phyloP scores from a whole-genome alignment of 2,113 vertebrate species.

The Neodon shergylaensis region DNA sequence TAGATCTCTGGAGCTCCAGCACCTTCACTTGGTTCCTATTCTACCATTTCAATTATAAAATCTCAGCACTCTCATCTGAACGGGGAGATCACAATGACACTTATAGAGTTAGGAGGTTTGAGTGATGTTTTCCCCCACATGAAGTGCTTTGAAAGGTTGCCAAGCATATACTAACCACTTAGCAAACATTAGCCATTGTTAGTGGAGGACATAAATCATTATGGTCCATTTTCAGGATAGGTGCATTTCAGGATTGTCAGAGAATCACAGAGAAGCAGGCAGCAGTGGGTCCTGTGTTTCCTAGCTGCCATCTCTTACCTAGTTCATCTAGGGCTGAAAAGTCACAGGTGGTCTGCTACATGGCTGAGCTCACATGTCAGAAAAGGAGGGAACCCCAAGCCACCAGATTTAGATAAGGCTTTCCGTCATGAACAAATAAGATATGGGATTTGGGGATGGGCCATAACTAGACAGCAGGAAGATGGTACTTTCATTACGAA shows the following conservation, averaged over 20 bases:
- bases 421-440: neutral
- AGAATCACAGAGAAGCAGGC: neutral
- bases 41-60: neutral
- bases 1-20: neutral
- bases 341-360: neutral
- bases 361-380: neutral
- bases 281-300: neutral
- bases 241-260: neutral
- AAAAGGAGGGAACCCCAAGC: neutral
- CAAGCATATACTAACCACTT: neutral
- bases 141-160: slow-evolving; percentile 23
- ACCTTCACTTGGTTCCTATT: neutral
- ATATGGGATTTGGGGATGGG: neutral
- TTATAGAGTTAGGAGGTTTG: neutral
- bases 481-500: no score
- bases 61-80: neutral
- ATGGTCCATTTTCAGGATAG: neutral
- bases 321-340: neutral
- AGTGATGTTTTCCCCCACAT: neutral
- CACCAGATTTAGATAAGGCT: neutral
- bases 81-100: neutral
- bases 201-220: neutral
- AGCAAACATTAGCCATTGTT: neutral
- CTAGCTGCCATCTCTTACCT: neutral
- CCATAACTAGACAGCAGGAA: neutral